Evolutionary conservation across 2,113 vertebrate genomes (phyloP).

Genomic region (Clarias batrachus): DNA sequence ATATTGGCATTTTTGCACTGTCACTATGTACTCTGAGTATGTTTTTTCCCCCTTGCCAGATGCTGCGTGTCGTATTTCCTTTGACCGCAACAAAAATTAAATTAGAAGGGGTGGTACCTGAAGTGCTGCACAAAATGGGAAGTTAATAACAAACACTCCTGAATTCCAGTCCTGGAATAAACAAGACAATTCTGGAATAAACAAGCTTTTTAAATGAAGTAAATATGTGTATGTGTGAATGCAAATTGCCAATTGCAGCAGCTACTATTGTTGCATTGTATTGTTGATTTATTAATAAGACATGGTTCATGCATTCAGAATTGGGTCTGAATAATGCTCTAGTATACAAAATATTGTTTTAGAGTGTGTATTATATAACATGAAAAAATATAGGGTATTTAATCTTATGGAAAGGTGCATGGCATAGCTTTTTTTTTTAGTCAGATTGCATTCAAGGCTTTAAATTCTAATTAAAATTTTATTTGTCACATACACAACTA

Average conservation of each 20-base stretch:
- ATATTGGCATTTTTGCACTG: neutral
- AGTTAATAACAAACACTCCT: slow-evolving; percentile 1
- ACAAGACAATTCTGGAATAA: slow-evolving; percentile 15
- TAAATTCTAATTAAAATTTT: too few species aligned
- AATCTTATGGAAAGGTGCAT: neutral
- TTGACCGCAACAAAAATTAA: slow-evolving; percentile 48
- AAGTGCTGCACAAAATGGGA: slow-evolving; percentile 13
- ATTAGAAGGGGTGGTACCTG: neutral
- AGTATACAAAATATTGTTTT: neutral
- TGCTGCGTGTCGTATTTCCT: slow-evolving; percentile 75
- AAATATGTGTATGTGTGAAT: neutral
- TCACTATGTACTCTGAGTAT: neutral
- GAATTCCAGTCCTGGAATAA: slow-evolving; percentile 7
- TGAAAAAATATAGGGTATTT: neutral
- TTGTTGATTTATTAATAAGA: neutral
- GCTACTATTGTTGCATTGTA: neutral
- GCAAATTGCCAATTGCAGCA: neutral
- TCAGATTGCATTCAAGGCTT: neutral
- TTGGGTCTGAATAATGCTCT: neutral
- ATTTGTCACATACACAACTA: too few species aligned
- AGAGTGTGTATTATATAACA: neutral
- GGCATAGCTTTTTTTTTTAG: too few species aligned
- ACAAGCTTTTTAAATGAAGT: neutral
- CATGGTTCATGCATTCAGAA: neutral
- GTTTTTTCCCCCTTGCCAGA: slow-evolving; percentile 51